Base-by-base conservation (phyloP, 2,888 invertebrate species). In the Leptarthrus brevirostris region DNA sequence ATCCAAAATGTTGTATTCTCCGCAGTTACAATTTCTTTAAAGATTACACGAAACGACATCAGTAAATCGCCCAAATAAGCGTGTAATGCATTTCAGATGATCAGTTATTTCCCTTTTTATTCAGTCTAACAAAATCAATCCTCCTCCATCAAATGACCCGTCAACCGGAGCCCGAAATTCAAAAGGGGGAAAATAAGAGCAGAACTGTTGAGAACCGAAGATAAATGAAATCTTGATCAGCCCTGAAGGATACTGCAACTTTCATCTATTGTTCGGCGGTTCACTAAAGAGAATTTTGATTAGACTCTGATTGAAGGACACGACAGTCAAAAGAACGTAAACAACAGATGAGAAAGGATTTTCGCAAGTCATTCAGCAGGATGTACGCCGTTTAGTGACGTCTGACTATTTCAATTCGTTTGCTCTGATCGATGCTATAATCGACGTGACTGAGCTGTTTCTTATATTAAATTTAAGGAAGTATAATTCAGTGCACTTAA, bases 181-280 rank as follows among this genome's bases (percentile, higher is more conserved):
- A 30, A 61, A 34, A 40, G 61, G 40, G n/a, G 40, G 18, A 5
- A 36, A 61, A 61, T 20, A 34, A 20, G 61, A 36, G 40, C 61
- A 40, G 34, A 58, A 18, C 30, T 5, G 14, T 34, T 14, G 12
- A 44, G 14, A 30, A n/a, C 64, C 40, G 22, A 49, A 66, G 66
- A 66, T 66, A 66, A 66, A 66, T 66, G 40, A 47, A 66, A 47
- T 66, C 66, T 47, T 66, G 49, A 66, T 66, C 66, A 26, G 18
- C 20, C 20, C 66, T 49, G 16, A 49, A 47, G 14, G 66, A 66
- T 66, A 16, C 14, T 47, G 66, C 66, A 47, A 47, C 47, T 47
- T n/a, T 16, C 14, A 6, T 24, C 30, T 26, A 16, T 66, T 66
- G 44, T 44, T 20, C 47, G 47, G 66, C 44, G 49, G 26, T 24